Percentiles rank a stretch among this genome's conserved stretches.
phyloP scores from a whole-genome alignment of 2,113 vertebrate genomes.

The Rhea pennata region DNA sequence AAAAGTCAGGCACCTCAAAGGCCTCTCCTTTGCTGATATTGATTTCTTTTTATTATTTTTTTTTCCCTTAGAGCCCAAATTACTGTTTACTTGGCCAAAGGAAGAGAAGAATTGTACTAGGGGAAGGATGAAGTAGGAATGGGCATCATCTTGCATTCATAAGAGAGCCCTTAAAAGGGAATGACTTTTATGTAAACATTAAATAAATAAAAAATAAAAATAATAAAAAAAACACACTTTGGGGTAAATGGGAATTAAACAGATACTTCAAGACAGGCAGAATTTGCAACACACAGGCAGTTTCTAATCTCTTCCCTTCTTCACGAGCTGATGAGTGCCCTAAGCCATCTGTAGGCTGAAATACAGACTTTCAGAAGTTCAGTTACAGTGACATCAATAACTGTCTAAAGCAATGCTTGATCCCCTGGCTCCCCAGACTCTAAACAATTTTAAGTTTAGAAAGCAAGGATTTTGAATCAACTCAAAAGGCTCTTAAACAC shows the following conservation, averaged over 20 bases:
- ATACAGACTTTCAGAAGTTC: not conserved
- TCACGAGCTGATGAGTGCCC: not conserved
- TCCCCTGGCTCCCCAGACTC: not conserved
- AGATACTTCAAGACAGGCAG: not conserved
- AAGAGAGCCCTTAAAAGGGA: not conserved
- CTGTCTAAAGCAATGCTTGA: not conserved
- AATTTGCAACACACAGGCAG: not conserved
- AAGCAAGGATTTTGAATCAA: too few relatives aligned
- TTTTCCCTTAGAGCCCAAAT: not conserved
- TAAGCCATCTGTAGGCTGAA: not conserved
- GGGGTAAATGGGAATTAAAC: not conserved
- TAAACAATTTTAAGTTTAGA: not conserved
- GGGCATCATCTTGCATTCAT: not conserved
- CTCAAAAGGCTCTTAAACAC: not conserved
- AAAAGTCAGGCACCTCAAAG: not conserved
- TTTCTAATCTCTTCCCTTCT: not conserved
- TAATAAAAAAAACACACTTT: not conserved
- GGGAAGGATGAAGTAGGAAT: not conserved
- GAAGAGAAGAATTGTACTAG: not conserved
- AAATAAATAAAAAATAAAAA: not conserved
- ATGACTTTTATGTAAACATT: not conserved
- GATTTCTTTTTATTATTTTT: too few relatives aligned
- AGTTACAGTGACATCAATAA: not conserved
- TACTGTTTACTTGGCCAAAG: not conserved
- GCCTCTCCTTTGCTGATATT: too few relatives aligned